Percentiles rank a stretch among this genome's conserved stretches.
phyloP scores from a whole-genome alignment of 2,888 invertebrate species.

The Pyrochroa serraticornis region DNA sequence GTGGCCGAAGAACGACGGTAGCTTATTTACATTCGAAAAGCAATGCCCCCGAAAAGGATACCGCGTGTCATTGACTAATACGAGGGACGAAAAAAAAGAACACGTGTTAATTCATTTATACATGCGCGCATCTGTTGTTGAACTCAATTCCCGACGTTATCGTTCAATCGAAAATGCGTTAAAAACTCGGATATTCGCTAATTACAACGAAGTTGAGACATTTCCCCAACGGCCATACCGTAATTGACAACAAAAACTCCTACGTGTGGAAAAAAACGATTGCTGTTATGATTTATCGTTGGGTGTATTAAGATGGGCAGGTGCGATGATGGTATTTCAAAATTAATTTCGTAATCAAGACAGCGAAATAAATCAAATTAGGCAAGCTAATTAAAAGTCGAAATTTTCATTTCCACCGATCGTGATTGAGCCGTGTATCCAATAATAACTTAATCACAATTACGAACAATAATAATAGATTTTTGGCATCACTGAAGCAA shows the following conservation, averaged over 20 bases:
- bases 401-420: conserved; percentile 18
- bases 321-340: conserved; percentile 24
- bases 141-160: conserved; percentile 19
- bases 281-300: conserved; percentile 13
- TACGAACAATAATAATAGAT: background rate
- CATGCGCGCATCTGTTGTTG: conserved; percentile 18
- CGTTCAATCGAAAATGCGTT: conserved; percentile 9
- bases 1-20: conserved; percentile 11
- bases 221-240: no score
- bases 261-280: conserved; percentile 7
- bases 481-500: no score
- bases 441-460: conserved; percentile 47
- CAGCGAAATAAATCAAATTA: conserved; percentile 24
- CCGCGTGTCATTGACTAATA: conserved; percentile 25
- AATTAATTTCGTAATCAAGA: conserved; percentile 25
- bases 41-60: conserved; percentile 12
- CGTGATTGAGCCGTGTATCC: conserved; percentile 46
- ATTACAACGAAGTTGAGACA: no score
- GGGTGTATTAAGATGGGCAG: conserved; percentile 12
- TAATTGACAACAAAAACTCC: conserved; percentile 3
- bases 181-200: conserved; percentile 2
- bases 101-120: conserved; percentile 22
- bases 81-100: conserved; percentile 11
- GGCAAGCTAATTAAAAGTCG: conserved; percentile 16
- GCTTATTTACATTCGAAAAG: conserved; percentile 11